These are phyloP conservation scores for Eristalis intricaria DNA, from an alignment of 2,888 invertebrate genomes.

Conservation along the genomic window DNA sequence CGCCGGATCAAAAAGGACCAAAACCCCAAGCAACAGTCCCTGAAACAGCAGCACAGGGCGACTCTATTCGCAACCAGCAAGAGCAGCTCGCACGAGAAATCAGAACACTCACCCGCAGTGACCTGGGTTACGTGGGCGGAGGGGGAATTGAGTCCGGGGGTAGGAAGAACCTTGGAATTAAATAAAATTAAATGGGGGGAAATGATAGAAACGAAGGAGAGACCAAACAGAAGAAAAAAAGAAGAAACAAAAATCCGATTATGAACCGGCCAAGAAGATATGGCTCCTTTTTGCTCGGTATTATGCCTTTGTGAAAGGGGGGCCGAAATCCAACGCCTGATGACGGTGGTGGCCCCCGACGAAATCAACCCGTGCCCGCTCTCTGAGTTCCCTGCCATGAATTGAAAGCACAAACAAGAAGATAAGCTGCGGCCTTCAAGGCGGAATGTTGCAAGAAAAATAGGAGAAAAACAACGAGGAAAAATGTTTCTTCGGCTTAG, in stretches of 20 bases:
- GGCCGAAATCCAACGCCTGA: not conserved
- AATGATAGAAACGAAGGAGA: slow-evolving; percentile 26
- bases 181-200: slow-evolving; percentile 55
- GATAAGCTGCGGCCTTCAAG: slow-evolving; percentile 53
- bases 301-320: not conserved
- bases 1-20: slow-evolving; percentile 52
- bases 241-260: slow-evolving; percentile 56
- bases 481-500: slow-evolving; percentile 38
- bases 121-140: not conserved
- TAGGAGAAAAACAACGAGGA: slow-evolving; percentile 27
- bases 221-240: not conserved
- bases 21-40: slow-evolving; percentile 40
- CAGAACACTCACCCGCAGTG: not conserved
- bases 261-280: slow-evolving; percentile 44
- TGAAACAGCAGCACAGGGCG: not conserved
- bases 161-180: slow-evolving; percentile 43
- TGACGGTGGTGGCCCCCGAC: not conserved
- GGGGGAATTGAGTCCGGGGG: not conserved
- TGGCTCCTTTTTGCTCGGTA: slow-evolving; percentile 27
- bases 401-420: slow-evolving; percentile 62
- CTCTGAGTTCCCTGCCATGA: slow-evolving; percentile 14
- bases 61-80: not conserved
- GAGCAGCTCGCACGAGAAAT: slow-evolving; percentile 8
- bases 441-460: not conserved
- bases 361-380: not conserved